Conservation (phyloP, 2,113 vertebrate species). For the Apeltes quadracus region DNA sequence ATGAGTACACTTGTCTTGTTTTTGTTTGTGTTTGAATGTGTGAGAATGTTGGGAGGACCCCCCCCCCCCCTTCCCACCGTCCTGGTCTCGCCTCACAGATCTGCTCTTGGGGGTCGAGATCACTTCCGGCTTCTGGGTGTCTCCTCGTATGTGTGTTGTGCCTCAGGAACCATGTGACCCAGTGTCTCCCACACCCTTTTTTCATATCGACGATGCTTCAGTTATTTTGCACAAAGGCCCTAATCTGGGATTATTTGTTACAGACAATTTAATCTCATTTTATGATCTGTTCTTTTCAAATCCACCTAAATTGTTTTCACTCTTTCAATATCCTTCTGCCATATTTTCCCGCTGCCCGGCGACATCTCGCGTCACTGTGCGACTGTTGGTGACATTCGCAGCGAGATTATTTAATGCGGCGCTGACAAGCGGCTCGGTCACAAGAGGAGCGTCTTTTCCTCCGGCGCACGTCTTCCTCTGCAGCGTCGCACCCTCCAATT, state of each 20-base stretch:
- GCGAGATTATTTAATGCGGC: neutral
- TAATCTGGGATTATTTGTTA: slow-evolving; percentile 31
- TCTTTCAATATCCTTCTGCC: neutral
- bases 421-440: neutral
- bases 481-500: neutral
- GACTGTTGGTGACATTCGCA: neutral
- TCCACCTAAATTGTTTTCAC: neutral
- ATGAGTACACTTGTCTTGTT: neutral
- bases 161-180: slow-evolving; percentile 57
- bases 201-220: slow-evolving; percentile 57
- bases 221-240: slow-evolving; percentile 55
- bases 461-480: neutral
- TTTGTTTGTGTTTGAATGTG: slow-evolving; percentile 22
- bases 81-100: slow-evolving; percentile 26
- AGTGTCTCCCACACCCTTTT: slow-evolving; percentile 44
- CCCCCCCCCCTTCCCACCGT: neutral
- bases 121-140: slow-evolving; percentile 62
- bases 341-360: neutral
- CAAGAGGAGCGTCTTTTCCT: neutral
- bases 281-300: slow-evolving; percentile 5
- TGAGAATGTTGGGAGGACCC: neutral
- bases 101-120: slow-evolving; percentile 55
- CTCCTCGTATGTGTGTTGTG: slow-evolving; percentile 54
- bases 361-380: neutral
- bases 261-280: slow-evolving; percentile 16